A percentile compares a stretch with the other conserved stretches of the same genome.
Conservation (phyloP, 1,140 invertebrate species). For the Hirudo medicinalis region DNA sequence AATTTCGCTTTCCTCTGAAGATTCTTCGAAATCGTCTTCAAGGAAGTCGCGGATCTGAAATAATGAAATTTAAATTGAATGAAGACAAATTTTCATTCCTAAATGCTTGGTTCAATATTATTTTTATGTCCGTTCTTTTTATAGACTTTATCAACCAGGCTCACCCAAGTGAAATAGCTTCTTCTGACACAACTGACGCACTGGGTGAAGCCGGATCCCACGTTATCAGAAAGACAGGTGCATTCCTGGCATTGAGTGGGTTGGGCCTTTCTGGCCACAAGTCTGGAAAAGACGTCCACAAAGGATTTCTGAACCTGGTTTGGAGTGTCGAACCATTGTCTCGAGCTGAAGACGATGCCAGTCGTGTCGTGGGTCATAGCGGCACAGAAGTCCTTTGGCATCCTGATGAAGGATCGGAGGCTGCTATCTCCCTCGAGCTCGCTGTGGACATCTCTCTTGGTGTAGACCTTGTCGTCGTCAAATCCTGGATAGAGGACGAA, state of each 20-base stretch:
- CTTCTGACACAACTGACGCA: conserved; percentile 34
- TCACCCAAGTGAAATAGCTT: conserved; percentile 14
- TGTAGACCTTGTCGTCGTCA: conserved; percentile 58
- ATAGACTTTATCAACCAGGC: too few species aligned
- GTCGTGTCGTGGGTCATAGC: conserved; percentile 67
- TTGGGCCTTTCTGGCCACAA: conserved; percentile 51
- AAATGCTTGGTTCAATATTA: too few species aligned
- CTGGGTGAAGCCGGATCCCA: conserved; percentile 36
- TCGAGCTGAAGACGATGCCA: conserved; percentile 48
- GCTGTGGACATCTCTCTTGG: conserved; percentile 56
- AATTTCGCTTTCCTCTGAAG: too few species aligned
- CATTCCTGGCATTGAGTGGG: conserved; percentile 55
- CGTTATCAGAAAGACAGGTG: conserved; percentile 50
- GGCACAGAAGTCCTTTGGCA: conserved; percentile 61
- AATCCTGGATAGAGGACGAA: conserved; percentile 44
- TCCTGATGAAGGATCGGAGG: conserved; percentile 54
- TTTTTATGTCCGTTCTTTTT: too few species aligned
- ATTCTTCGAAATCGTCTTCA: too few species aligned
- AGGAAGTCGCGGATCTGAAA: too few species aligned
- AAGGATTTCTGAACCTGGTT: conserved; percentile 51
- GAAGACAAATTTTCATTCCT: too few species aligned
- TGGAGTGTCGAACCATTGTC: conserved; percentile 24
- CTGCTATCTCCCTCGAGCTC: conserved; percentile 51
- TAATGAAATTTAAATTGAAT: too few species aligned
- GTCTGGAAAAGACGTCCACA: conserved; percentile 53